A percentile compares a stretch with the other conserved stretches of the same genome.
phyloP scores from a whole-genome alignment of 2,113 vertebrate genomes.

The Madoqua kirkii region DNA sequence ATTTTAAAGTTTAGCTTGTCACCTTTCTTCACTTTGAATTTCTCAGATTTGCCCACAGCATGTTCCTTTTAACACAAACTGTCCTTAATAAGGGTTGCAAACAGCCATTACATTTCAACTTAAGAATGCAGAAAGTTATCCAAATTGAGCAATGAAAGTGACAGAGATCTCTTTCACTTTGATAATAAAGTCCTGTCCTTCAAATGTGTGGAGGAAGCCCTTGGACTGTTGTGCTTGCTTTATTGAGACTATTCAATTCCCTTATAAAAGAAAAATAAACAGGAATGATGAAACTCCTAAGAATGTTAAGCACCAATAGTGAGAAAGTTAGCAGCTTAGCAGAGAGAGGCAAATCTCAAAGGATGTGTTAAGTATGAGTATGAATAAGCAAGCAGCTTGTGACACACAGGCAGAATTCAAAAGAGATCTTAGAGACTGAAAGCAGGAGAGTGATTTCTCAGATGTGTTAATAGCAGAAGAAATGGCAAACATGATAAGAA shows the following conservation, averaged over 20 bases:
- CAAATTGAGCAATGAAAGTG: background rate
- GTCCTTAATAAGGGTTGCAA: background rate
- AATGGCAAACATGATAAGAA: too few species aligned
- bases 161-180: background rate
- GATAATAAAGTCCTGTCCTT: background rate
- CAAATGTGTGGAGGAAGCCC: background rate
- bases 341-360: background rate
- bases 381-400: background rate
- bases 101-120: background rate
- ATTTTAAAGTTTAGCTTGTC: slow-evolving; percentile 9
- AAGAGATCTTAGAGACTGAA: background rate
- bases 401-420: background rate
- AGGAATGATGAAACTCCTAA: background rate
- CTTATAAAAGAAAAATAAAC: slow-evolving; percentile 32
- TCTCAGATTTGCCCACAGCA: background rate
- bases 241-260: slow-evolving; percentile 21
- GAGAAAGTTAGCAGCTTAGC: background rate
- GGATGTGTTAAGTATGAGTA: background rate
- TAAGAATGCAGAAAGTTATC: slow-evolving; percentile 13
- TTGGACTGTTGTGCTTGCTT: background rate
- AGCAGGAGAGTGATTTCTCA: background rate
- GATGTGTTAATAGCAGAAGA: background rate
- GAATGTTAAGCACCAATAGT: background rate
- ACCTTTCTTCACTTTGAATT: slow-evolving; percentile 16
- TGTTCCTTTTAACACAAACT: background rate